These are phyloP conservation scores for Apoda limacodes DNA, from an alignment of 2,888 invertebrate species.

Conservation along the genomic window DNA sequence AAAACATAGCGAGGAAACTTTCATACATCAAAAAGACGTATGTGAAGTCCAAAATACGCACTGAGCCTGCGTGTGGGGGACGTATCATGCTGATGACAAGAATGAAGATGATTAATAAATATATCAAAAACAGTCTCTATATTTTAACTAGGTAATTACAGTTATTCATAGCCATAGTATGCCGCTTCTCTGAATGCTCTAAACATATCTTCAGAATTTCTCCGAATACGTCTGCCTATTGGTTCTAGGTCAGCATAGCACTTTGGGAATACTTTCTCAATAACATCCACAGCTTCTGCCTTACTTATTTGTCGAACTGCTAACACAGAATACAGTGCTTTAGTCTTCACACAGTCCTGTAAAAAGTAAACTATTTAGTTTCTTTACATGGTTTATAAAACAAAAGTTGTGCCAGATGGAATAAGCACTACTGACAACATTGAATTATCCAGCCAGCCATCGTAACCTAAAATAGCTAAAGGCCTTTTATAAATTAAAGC, in stretches of 20 bases:
- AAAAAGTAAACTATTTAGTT: too few relatives aligned
- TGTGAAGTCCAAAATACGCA: too few relatives aligned
- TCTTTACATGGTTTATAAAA: too few relatives aligned
- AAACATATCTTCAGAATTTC: conserved; percentile 81
- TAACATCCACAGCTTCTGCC: conserved; percentile 78
- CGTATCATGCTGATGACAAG: background rate
- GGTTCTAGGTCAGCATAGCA: conserved; percentile 96
- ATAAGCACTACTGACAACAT: too few relatives aligned
- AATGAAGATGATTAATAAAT: conserved; percentile 1
- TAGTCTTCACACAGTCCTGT: conserved; percentile 89
- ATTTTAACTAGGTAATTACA: too few relatives aligned
- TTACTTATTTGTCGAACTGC: conserved; percentile 81
- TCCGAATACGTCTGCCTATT: conserved; percentile 80
- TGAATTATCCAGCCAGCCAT: too few relatives aligned
- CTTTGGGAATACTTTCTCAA: conserved; percentile 89
- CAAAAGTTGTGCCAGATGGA: too few relatives aligned
- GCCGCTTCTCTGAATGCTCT: conserved; percentile 81
- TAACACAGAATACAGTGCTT: conserved; percentile 86
- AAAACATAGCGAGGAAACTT: background rate
- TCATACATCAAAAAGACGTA: too few relatives aligned
- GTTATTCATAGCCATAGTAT: conserved; percentile 80
- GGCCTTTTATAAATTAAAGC: too few relatives aligned
- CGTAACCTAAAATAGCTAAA: too few relatives aligned
- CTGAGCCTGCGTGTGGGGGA: too few relatives aligned
- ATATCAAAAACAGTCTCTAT: conserved; percentile 1